phyloP scores from a whole-genome alignment of 2,113 vertebrate genomes.

The Camarhynchus parvulus region DNA sequence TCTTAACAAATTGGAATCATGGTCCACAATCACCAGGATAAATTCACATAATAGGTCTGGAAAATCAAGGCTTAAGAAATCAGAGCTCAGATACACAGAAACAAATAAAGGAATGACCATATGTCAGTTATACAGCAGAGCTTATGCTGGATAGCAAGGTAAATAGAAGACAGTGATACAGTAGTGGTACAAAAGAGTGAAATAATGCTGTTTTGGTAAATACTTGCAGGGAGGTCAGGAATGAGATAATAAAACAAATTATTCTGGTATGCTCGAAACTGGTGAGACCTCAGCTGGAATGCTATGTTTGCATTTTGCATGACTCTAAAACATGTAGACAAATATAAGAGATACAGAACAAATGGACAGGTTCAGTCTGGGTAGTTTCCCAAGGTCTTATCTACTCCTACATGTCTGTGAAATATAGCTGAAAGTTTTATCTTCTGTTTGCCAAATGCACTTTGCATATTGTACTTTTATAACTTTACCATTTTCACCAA shows the following conservation, averaged over 20 bases:
- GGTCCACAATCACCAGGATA: not conserved
- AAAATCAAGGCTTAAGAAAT: not conserved
- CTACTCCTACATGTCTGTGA: not conserved
- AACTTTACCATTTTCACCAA: not conserved
- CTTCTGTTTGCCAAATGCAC: not conserved
- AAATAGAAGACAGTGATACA: not conserved
- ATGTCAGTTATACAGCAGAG: not conserved
- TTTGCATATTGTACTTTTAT: not conserved
- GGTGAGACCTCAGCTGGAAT: not conserved
- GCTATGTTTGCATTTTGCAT: not conserved
- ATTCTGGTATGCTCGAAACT: not conserved
- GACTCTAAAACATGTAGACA: not conserved
- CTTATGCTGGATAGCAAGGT: not conserved
- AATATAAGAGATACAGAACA: not conserved
- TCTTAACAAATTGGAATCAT: not conserved
- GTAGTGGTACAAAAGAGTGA: not conserved
- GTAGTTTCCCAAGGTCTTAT: not conserved
- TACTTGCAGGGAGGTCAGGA: not conserved
- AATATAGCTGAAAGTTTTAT: not conserved
- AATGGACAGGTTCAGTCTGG: not conserved
- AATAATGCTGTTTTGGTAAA: not conserved
- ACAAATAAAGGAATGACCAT: not conserved
- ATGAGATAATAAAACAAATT: not conserved
- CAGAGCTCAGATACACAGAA: not conserved
- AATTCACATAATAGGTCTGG: not conserved